A percentile compares a stretch with the other conserved stretches of the same genome.
These are phyloP conservation scores for Cyprinodon diabolis DNA, from an alignment of 2,797 vertebrate species.

Conservation along the genomic window DNA sequence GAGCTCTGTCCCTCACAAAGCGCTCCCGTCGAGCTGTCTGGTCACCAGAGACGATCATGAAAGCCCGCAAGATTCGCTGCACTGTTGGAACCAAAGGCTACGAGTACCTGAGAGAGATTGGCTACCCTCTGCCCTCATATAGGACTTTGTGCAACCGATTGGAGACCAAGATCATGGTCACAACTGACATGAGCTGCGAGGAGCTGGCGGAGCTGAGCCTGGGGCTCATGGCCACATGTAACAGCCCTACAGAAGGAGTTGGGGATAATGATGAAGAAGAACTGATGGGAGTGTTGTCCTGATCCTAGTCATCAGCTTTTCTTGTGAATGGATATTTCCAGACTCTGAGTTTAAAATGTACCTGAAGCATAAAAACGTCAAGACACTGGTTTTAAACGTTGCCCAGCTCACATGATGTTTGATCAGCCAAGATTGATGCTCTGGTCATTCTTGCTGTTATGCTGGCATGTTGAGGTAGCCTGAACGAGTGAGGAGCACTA, in stretches of 20 bases:
- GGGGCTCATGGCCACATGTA: constrained; percentile 78
- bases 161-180: constrained; percentile 84
- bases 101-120: constrained; percentile 82
- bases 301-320: constrained; percentile 26
- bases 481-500: constrained; percentile 1
- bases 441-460: background rate
- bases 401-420: background rate
- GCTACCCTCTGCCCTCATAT: constrained; percentile 85
- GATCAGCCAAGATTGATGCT: background rate
- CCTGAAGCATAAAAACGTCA: background rate
- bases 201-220: constrained; percentile 82
- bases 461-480: constrained; percentile 4
- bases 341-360: background rate
- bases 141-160: constrained; percentile 85
- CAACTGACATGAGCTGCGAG: constrained; percentile 80
- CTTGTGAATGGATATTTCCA: background rate
- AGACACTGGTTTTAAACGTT: constrained; percentile 2
- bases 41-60: constrained; percentile 82
- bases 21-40: constrained; percentile 84
- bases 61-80: constrained; percentile 81
- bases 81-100: constrained; percentile 84
- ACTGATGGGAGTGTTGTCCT: constrained; percentile 81
- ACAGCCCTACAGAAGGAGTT: constrained; percentile 72
- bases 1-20: constrained; percentile 81
- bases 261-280: constrained; percentile 72